Evolutionary conservation across 2,113 vertebrate genomes (phyloP).

Genomic region (Aptenodytes patagonicus): DNA sequence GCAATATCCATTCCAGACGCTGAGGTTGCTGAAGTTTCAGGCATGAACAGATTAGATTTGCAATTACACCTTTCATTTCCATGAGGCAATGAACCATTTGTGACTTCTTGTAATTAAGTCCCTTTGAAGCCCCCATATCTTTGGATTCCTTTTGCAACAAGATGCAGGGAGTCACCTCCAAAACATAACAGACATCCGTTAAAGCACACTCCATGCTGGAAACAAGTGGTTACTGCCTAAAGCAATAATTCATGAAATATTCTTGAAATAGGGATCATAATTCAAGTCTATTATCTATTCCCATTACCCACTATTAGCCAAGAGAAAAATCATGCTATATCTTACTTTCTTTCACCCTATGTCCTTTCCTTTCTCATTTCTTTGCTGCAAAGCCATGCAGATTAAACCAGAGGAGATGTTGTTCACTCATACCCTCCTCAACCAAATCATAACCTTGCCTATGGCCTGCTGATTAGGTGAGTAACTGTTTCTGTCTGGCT

Average conservation of each 20-base stretch:
- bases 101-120: neutral
- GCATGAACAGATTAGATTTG: neutral
- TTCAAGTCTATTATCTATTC: neutral
- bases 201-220: neutral
- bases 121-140: neutral
- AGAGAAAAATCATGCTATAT: neutral
- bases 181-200: neutral
- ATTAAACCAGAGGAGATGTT: neutral
- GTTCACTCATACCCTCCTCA: neutral
- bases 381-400: neutral
- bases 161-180: neutral
- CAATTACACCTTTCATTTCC: neutral
- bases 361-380: neutral
- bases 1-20: neutral
- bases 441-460: neutral
- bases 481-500: neutral
- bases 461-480: neutral
- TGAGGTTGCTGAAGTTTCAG: neutral
- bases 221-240: neutral
- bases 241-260: neutral
- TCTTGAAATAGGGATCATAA: neutral
- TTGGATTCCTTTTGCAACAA: neutral
- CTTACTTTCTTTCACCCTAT: neutral
- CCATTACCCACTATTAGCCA: neutral
- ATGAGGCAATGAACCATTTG: neutral